Base-by-base conservation (phyloP, 2,888 invertebrate species). In the Timema cristinae region DNA sequence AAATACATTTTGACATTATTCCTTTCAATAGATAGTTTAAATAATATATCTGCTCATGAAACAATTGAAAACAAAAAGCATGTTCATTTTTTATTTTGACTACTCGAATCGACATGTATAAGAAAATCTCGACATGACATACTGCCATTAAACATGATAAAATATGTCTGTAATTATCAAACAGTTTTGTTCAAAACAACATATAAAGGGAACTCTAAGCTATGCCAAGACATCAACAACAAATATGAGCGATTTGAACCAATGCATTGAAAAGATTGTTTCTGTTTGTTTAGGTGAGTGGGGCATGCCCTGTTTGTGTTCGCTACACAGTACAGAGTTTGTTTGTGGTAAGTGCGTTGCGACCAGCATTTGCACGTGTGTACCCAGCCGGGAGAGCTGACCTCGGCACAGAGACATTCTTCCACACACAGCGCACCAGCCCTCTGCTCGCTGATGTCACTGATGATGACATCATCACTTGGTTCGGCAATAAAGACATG, bases 391-490 rank as follows among this genome's bases (percentile, higher is more conserved):
- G 85, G 1, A 81, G 88, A 74, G 87, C 88, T 73, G 88, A 89
- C 76, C 80, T 89, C 67, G 87, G 88, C 0, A 88, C 88, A 0
- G 88, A 89, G 79, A 86, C 86, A 6, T 88, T 89, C 79, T 89
- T 89, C 83, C 89, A 89, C 72, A 86, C 88, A 0, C 82, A 84
- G 76, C 82, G 84, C 66, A 86, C 86, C n/a, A 89, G 88, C 75
- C 86, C 86, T 11, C 81, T 89, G 51, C 81, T 89, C 0, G 83
- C 85, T 77, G 88, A 87, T 8, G 88, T 89, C 50, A 87, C 88
- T 13, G 88, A 88, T 71, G 89, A 89, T 76, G 89, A 89, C 77
- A 84, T 88, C 32, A 88, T 89, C 50, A 89, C 89, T 5, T 89
- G 89, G 89, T 89, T 89, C 77, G 88, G 88, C 59, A 86, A 85